Evolutionary conservation across 2,113 vertebrate species (phyloP).

Genomic region (Chaetodon trifascialis): DNA sequence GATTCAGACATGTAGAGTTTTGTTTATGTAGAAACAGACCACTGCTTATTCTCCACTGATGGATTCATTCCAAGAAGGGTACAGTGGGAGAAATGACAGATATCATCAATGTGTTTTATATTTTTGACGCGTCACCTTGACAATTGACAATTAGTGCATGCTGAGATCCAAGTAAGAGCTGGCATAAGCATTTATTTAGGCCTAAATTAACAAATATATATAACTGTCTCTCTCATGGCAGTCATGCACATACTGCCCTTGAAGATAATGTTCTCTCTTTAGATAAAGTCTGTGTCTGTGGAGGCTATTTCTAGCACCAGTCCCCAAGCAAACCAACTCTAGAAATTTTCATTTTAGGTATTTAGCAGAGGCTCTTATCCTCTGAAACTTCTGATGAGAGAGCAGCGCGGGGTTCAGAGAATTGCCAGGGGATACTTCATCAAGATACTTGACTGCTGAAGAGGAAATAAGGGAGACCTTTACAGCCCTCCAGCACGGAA

Average conservation of each 20-base stretch:
- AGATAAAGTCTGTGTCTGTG: constrained; percentile 27
- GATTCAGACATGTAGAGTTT: not conserved
- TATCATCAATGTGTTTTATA: not conserved
- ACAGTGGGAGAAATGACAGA: not conserved
- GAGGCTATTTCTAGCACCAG: constrained; percentile 30
- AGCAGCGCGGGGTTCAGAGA: constrained; percentile 17
- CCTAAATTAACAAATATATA: constrained; percentile 5
- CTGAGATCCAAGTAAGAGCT: not conserved
- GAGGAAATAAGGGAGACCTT: constrained; percentile 4
- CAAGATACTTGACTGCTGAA: constrained; percentile 25
- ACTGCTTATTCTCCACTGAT: not conserved
- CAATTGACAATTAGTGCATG: not conserved
- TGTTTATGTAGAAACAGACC: constrained; percentile 6
- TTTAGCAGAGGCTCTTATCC: constrained; percentile 42
- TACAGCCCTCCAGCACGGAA: not conserved
- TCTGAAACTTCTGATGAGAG: constrained; percentile 18
- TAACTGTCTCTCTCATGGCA: not conserved
- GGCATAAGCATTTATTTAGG: not conserved
- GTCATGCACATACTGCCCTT: not conserved
- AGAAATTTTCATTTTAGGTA: constrained; percentile 43
- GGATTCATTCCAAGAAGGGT: not conserved
- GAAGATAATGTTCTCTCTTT: constrained; percentile 33
- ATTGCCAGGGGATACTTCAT: constrained; percentile 30
- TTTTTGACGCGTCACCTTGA: not conserved
- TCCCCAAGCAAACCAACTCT: constrained; percentile 31